Evolutionary conservation across 2,797 vertebrate genomes (phyloP).

Genomic region (Odontamblyopus lacepedii): DNA sequence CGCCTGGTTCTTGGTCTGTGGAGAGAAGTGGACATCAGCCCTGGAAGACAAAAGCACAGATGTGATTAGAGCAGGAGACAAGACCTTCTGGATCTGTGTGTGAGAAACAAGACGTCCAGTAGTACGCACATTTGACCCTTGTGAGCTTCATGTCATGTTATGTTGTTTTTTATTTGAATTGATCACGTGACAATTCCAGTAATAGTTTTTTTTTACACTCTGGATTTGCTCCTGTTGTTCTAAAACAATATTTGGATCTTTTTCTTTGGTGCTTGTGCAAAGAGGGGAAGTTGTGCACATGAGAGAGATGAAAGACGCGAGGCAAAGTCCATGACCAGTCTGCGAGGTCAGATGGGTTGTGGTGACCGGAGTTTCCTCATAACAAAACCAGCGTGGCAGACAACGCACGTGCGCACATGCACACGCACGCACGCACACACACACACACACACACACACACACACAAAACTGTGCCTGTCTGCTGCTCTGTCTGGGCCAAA

Average conservation of each 20-base stretch:
- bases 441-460: background rate
- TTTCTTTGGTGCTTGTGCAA: too few relatives aligned
- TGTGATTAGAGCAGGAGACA: constrained; percentile 1
- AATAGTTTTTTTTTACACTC: background rate
- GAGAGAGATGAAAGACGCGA: background rate
- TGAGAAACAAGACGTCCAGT: background rate
- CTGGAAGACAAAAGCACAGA: constrained; percentile 42
- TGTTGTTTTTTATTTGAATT: too few relatives aligned
- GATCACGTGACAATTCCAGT: too few relatives aligned
- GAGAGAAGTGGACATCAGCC: constrained; percentile 36
- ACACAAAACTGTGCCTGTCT: background rate
- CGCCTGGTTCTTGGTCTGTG: constrained; percentile 19
- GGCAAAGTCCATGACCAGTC: background rate
- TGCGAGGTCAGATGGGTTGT: background rate
- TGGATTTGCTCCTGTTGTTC: background rate
- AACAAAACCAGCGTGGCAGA: background rate
- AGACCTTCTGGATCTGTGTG: background rate
- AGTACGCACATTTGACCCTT: too few relatives aligned
- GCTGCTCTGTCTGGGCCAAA: background rate
- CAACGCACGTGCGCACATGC: background rate
- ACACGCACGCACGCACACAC: background rate
- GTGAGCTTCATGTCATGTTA: too few relatives aligned
- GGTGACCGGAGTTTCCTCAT: background rate
- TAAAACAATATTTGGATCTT: background rate
- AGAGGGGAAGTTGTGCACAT: background rate